phyloP scores from a whole-genome alignment of 2,113 vertebrate genomes.

The Ovibos moschatus region DNA sequence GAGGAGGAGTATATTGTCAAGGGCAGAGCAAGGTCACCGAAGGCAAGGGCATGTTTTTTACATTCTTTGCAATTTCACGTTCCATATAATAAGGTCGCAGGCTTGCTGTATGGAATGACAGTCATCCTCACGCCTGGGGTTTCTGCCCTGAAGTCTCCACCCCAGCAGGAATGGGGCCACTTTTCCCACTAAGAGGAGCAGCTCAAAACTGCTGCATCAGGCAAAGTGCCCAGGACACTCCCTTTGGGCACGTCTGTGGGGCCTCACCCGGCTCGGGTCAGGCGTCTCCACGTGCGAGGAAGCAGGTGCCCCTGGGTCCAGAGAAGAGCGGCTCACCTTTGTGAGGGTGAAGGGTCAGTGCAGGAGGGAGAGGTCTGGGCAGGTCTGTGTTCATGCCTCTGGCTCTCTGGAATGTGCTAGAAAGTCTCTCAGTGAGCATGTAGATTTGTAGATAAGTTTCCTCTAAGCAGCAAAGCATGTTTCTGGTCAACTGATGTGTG shows the following conservation, averaged over 20 bases:
- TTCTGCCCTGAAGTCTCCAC: not conserved
- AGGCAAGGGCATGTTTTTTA: not conserved
- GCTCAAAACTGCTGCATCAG: not conserved
- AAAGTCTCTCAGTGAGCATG: not conserved
- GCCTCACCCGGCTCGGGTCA: not conserved
- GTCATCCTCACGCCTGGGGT: not conserved
- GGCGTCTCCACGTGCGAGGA: too few relatives aligned
- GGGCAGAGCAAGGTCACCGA: not conserved
- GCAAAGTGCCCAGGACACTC: not conserved
- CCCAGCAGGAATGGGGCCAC: not conserved
- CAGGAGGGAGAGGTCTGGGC: not conserved
- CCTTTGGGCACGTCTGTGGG: fast-evolving
- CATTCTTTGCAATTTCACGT: fast-evolving
- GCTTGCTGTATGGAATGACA: not conserved
- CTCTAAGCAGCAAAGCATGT: not conserved
- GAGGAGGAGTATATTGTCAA: not conserved
- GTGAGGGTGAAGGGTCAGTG: not conserved
- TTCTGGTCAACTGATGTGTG: not conserved
- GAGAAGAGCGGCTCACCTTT: not conserved
- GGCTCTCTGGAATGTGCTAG: not conserved
- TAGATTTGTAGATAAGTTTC: not conserved
- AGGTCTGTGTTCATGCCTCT: not conserved
- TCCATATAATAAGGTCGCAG: not conserved
- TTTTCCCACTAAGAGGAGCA: not conserved
- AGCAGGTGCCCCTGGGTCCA: not conserved